phyloP scores from a whole-genome alignment of 2,113 vertebrate species.

The Clarias gariepinus region DNA sequence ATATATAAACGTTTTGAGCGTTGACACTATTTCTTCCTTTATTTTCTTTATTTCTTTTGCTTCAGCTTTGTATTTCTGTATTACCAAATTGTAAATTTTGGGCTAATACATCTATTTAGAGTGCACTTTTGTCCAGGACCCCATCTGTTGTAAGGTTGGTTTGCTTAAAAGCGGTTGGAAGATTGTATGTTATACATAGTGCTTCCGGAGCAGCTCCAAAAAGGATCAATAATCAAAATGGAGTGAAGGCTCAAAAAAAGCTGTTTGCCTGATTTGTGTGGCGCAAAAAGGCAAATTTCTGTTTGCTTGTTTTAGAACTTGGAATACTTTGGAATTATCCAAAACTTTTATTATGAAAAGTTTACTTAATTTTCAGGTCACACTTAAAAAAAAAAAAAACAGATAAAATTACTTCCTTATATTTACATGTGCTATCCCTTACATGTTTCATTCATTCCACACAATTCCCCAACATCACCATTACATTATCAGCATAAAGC shows the following conservation, averaged over 20 bases:
- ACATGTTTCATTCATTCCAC: too few relatives aligned
- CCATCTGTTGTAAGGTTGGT: background rate
- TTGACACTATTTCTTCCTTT: conserved; percentile 4
- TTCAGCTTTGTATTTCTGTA: background rate
- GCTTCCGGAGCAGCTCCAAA: background rate
- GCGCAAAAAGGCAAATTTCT: too few relatives aligned
- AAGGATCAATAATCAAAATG: background rate
- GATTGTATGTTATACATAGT: background rate
- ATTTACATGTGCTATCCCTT: background rate
- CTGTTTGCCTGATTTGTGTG: background rate
- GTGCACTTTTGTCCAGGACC: background rate
- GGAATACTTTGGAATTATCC: background rate
- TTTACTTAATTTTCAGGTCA: conserved; percentile 9
- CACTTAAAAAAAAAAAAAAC: background rate
- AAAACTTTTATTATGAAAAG: background rate
- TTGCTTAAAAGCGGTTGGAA: background rate
- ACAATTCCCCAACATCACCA: too few relatives aligned
- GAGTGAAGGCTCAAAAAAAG: background rate
- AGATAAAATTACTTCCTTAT: background rate
- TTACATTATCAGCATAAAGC: too few relatives aligned
- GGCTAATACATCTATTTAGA: background rate
- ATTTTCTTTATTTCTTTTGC: background rate
- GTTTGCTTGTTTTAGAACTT: background rate
- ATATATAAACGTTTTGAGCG: background rate
- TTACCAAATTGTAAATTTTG: background rate